A percentile compares a stretch with the other conserved stretches of the same genome.
phyloP scores from a whole-genome alignment of 2,797 vertebrate species.

The Bovichtus variegatus region DNA sequence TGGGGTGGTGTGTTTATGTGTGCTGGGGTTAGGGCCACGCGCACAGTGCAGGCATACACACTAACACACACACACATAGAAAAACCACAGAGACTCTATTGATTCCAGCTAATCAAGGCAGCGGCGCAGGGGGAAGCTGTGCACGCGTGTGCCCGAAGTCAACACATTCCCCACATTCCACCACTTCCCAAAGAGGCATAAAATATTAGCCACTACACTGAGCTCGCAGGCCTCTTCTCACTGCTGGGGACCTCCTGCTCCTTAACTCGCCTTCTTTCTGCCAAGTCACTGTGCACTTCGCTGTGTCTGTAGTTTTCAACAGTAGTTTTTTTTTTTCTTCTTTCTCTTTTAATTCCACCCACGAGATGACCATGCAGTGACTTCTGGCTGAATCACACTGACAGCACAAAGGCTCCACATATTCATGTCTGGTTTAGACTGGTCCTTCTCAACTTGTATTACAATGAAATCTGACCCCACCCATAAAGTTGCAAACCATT shows the following conservation, averaged over 20 bases:
- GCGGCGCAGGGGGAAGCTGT: conserved; percentile 68
- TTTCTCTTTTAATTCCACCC: conserved; percentile 49
- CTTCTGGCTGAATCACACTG: conserved; percentile 49
- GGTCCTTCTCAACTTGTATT: conserved; percentile 36
- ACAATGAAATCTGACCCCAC: conserved; percentile 37
- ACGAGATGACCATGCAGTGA: conserved; percentile 56
- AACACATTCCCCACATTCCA: conserved; percentile 91
- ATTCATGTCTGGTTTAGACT: conserved; percentile 53
- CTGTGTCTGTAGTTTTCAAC: conserved; percentile 49
- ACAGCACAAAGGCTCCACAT: conserved; percentile 47
- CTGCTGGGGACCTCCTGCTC: conserved; percentile 52
- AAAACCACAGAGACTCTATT: conserved; percentile 84
- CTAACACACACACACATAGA: conserved; percentile 32
- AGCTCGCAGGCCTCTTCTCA: conserved; percentile 42
- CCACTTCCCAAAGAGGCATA: conserved; percentile 87
- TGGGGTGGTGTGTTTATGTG: conserved; percentile 81
- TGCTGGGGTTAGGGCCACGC: conserved; percentile 77
- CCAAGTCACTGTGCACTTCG: conserved; percentile 66
- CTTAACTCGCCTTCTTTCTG: conserved; percentile 46
- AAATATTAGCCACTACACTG: conserved; percentile 81
- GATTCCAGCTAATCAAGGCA: conserved; percentile 83
- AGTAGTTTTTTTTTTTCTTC: conserved; percentile 15
- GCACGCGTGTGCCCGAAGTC: conserved; percentile 83
- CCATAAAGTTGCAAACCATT: conserved; percentile 18
- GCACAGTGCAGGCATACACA: conserved; percentile 63